Percentiles rank a stretch among this genome's conserved stretches.
phyloP scores from a whole-genome alignment of 2,113 vertebrate species.

The Rostratula benghalensis region DNA sequence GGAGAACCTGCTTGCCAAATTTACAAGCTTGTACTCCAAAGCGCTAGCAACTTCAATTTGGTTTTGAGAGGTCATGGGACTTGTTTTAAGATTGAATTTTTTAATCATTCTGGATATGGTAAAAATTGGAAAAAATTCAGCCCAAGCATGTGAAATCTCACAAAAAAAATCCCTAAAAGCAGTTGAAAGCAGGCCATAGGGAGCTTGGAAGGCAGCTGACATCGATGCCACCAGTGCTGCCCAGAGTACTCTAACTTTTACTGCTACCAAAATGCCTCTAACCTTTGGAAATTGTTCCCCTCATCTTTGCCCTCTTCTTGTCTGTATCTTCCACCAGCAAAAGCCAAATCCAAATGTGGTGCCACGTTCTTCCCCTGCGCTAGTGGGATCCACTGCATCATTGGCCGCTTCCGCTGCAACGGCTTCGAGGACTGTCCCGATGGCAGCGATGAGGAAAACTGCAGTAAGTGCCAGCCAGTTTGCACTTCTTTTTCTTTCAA shows the following conservation, averaged over 20 bases:
- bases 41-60: background rate
- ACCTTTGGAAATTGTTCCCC: background rate
- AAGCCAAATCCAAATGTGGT: slow-evolving; percentile 89
- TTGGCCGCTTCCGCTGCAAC: slow-evolving; percentile 94
- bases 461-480: slow-evolving; percentile 84
- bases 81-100: background rate
- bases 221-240: fast-evolving
- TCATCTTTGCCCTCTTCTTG: background rate
- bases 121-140: background rate
- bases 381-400: slow-evolving; percentile 95
- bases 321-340: slow-evolving; percentile 75
- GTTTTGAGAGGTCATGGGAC: background rate
- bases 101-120: background rate
- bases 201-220: background rate
- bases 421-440: slow-evolving; percentile 96
- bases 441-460: slow-evolving; percentile 95
- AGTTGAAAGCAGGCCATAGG: background rate
- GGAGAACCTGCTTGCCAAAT: background rate
- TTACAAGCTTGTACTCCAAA: background rate
- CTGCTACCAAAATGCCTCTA: background rate
- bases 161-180: background rate
- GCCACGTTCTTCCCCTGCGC: slow-evolving; percentile 93
- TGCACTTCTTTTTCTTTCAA: background rate
- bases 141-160: background rate
- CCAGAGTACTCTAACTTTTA: background rate